Conservation (phyloP, 1,140 invertebrate genomes). For the Lordiphosa stackelbergi region DNA sequence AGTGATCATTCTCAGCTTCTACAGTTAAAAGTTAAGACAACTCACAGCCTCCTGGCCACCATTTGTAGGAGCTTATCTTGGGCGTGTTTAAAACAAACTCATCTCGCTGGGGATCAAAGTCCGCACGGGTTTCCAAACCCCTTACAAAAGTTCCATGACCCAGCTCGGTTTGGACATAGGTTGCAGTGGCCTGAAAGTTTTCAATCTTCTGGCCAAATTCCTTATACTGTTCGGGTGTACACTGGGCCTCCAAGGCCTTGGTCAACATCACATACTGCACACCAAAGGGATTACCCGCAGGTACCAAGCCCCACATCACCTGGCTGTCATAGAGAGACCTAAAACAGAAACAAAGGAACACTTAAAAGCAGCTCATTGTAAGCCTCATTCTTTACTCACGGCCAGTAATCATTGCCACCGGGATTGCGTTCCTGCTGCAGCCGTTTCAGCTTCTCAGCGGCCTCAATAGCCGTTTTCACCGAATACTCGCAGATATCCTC, state of each 20-base stretch:
- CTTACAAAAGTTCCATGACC: constrained; percentile 95
- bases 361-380: neutral
- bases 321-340: no score
- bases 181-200: constrained; percentile 89
- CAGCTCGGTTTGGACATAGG: constrained; percentile 96
- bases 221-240: constrained; percentile 89
- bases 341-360: no score
- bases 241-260: constrained; percentile 90
- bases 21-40: constrained; percentile 32
- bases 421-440: constrained; percentile 83
- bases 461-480: constrained; percentile 82
- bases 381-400: constrained; percentile 63
- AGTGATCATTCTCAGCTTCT: neutral
- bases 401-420: constrained; percentile 83
- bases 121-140: constrained; percentile 93
- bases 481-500: constrained; percentile 49
- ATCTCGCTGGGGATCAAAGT: constrained; percentile 89
- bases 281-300: constrained; percentile 88
- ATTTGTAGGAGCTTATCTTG: constrained; percentile 93
- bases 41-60: constrained; percentile 95
- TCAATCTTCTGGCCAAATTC: constrained; percentile 87
- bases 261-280: constrained; percentile 96
- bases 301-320: constrained; percentile 76
- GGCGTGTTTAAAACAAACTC: constrained; percentile 95
- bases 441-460: constrained; percentile 85